Percentiles rank a stretch among this genome's conserved stretches.
These are phyloP conservation scores for Octodon degus DNA, from an alignment of 2,113 vertebrate species.

Conservation along the genomic window DNA sequence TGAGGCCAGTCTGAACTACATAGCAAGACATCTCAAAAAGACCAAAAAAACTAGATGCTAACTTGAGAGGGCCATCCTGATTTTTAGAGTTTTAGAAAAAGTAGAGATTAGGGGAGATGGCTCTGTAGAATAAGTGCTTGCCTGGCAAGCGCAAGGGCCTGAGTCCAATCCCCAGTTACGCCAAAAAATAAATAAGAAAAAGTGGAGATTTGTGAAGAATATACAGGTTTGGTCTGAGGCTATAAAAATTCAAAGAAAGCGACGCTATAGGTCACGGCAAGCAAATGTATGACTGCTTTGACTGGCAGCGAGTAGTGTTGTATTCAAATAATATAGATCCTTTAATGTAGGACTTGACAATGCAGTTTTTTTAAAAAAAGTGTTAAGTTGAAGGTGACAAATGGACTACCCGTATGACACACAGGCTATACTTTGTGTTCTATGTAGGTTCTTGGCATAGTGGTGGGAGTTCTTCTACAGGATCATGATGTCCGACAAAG, in stretches of 20 bases:
- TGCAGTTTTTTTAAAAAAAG: not conserved
- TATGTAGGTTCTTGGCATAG: conserved; percentile 95
- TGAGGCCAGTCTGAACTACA: too few relatives aligned
- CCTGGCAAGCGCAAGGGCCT: too few relatives aligned
- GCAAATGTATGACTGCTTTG: not conserved
- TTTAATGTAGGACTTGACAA: not conserved
- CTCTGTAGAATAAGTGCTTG: too few relatives aligned
- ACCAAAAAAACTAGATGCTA: too few relatives aligned
- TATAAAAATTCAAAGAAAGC: conserved; percentile 28
- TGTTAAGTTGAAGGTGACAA: not conserved
- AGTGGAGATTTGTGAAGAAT: not conserved
- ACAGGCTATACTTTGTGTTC: not conserved
- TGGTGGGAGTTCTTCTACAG: conserved; percentile 98
- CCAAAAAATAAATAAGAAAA: not conserved
- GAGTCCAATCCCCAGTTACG: too few relatives aligned
- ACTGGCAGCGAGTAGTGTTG: conserved; percentile 2
- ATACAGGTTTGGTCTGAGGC: not conserved
- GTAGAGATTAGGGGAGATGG: not conserved
- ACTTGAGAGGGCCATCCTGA: not conserved
- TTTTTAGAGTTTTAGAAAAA: conserved; percentile 38
- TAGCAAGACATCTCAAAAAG: too few relatives aligned
- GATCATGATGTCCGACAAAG: conserved; percentile 98
- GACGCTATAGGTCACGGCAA: not conserved
- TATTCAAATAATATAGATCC: not conserved
- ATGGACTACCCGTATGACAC: not conserved